Conservation (phyloP, 2,888 invertebrate species). For the Lamproptera curius region DNA sequence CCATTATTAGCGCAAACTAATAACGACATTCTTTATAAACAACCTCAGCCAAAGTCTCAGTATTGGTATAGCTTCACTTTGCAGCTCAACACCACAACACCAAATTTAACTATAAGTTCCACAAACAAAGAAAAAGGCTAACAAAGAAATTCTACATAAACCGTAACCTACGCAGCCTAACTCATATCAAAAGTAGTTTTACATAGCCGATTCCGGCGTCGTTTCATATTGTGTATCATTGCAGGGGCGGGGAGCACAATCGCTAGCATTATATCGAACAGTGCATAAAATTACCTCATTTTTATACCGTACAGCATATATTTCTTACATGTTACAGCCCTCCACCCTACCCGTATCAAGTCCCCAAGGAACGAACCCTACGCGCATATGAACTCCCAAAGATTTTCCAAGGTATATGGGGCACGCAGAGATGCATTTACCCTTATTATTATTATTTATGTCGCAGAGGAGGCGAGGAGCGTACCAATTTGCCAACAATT, state of each 20-base stretch:
- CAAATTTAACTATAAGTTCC: too few species aligned
- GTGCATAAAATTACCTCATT: conserved; percentile 72
- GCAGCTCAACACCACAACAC: too few species aligned
- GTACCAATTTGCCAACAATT: conserved; percentile 57
- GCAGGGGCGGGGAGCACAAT: conserved; percentile 33
- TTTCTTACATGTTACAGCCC: conserved; percentile 47
- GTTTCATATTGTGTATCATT: conserved; percentile 11
- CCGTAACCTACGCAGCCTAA: too few species aligned
- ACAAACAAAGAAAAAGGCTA: too few species aligned
- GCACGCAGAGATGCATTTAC: conserved; percentile 57
- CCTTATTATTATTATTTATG: conserved; percentile 67
- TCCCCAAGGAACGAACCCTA: conserved; percentile 53
- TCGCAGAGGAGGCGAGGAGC: conserved; percentile 45
- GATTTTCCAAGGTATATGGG: conserved; percentile 48
- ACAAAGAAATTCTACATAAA: too few species aligned
- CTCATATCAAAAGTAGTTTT: too few species aligned
- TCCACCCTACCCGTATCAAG: conserved; percentile 36
- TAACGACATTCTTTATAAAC: too few species aligned
- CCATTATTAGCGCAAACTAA: too few species aligned
- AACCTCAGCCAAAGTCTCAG: too few species aligned
- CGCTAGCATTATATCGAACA: conserved; percentile 46
- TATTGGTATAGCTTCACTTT: too few species aligned
- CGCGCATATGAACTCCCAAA: conserved; percentile 43
- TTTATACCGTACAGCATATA: conserved; percentile 56
- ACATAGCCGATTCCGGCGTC: neutral